These are phyloP conservation scores for Ophthalmolycus amberensis DNA, from an alignment of 2,113 vertebrate species.

Conservation along the genomic window DNA sequence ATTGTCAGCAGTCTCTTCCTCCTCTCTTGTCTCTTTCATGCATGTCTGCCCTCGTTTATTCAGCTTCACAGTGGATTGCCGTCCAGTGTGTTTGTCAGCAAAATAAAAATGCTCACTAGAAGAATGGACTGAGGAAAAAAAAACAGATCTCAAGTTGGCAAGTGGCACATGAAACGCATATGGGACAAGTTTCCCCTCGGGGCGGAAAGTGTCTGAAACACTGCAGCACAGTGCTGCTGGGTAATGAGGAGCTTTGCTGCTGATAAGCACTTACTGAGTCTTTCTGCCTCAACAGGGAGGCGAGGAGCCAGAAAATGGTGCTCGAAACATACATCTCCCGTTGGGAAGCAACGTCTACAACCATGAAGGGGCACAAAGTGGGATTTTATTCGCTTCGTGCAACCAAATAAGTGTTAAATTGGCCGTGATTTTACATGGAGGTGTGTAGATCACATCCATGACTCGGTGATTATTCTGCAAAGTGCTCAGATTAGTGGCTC, in stretches of 20 bases:
- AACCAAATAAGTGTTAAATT: background rate
- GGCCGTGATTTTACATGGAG: background rate
- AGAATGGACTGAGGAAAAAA: background rate
- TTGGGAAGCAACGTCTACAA: background rate
- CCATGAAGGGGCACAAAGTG: background rate
- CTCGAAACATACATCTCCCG: background rate
- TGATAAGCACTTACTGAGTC: slow-evolving; percentile 42
- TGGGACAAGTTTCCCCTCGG: background rate
- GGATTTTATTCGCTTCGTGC: background rate
- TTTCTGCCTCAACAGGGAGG: background rate
- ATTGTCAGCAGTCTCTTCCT: background rate
- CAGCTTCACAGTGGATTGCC: slow-evolving; percentile 14
- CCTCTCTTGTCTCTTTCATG: slow-evolving; percentile 11
- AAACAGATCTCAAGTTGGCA: slow-evolving; percentile 17
- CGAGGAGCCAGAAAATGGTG: background rate
- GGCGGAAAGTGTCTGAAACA: background rate
- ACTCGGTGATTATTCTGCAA: slow-evolving; percentile 19
- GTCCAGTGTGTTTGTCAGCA: slow-evolving; percentile 30
- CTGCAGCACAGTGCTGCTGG: slow-evolving; percentile 21
- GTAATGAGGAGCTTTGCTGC: slow-evolving; percentile 41
- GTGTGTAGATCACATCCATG: background rate
- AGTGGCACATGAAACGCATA: background rate
- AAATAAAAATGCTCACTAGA: slow-evolving; percentile 45
- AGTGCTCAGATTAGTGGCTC: slow-evolving; percentile 30
- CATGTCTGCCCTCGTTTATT: slow-evolving; percentile 9